Evolutionary conservation across 2,113 vertebrate species (phyloP), one percentile per base, ranked within the genome.

Genomic region (Pardalotus punctatus): DNA sequence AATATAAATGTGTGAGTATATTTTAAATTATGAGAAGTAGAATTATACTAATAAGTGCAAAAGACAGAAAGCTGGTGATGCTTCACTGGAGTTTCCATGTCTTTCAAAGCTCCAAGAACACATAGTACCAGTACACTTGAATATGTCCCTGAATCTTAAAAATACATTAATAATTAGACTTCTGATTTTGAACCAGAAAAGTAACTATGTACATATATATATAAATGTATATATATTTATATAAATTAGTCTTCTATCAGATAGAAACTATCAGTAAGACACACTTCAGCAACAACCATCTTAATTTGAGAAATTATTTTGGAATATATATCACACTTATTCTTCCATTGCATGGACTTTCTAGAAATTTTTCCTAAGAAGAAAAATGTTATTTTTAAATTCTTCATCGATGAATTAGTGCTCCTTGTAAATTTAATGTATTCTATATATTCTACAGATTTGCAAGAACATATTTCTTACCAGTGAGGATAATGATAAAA

Each of bases 401-500:
- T 96, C 86, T 93, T 96, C 81, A 83, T 92, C 76, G 86, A 54
- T 96, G 87, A 97, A 95, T 97, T 96, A 97, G 81, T 78, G 72
- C 40, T 94, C 71, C 58, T 93, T 87, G 56, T 91, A 96, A 88
- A 95, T 94, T 81, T 96, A 97, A 97, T 93, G 57, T 83, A 96
- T 86, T 94, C 65, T 95, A 93, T 84, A 91, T 90, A 97, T 90
- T 93, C 80, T 94, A 96, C 77, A 88, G 94, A 96, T 97, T 94
- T 96, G 85, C 86, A 95, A 97, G 92, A 94, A 90, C 89, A 73
- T 91, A 96, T 91, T 95, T 97, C 88, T 96, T 95, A 95, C 53
- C 72, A 94, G 81, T 97, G 91, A 89, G 88, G 96, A 97, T 97
- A 96, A 96, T 95, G 90, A 95, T 69, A 95, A 96, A 95, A 95